phyloP scores from a whole-genome alignment of 2,797 vertebrate species.

The Paramormyrops hopkinsi region DNA sequence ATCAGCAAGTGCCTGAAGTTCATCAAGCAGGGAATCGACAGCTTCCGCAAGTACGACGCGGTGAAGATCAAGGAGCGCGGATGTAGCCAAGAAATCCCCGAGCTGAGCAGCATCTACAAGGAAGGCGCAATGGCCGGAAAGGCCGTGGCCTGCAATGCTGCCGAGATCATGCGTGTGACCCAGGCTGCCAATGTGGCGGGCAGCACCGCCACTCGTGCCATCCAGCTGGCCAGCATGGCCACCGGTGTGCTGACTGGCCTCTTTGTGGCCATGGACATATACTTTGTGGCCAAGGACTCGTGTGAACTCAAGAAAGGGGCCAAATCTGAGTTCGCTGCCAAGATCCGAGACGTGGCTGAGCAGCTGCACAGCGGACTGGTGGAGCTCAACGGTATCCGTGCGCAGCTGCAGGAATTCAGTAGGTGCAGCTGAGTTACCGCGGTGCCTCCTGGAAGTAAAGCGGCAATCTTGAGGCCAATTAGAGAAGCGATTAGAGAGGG shows the following conservation, averaged over 20 bases:
- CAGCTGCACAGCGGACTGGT: slow-evolving; percentile 61
- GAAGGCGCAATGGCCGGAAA: slow-evolving; percentile 67
- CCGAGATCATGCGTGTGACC: slow-evolving; percentile 67
- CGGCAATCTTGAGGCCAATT: neutral
- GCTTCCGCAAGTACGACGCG: slow-evolving; percentile 58
- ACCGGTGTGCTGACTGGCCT: slow-evolving; percentile 61
- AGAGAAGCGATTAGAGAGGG: neutral
- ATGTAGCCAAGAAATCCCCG: slow-evolving; percentile 59
- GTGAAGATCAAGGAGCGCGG: slow-evolving; percentile 56
- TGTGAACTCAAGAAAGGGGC: slow-evolving; percentile 66
- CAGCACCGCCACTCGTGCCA: slow-evolving; percentile 62
- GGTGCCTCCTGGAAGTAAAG: neutral
- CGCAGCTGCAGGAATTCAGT: slow-evolving; percentile 55
- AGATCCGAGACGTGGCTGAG: slow-evolving; percentile 59
- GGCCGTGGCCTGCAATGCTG: slow-evolving; percentile 61
- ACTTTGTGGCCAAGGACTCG: slow-evolving; percentile 69
- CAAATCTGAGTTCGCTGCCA: slow-evolving; percentile 64
- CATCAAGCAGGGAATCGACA: slow-evolving; percentile 67
- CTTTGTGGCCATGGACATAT: slow-evolving; percentile 68
- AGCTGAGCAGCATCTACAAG: slow-evolving; percentile 55
- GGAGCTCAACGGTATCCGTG: slow-evolving; percentile 60
- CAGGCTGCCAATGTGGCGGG: slow-evolving; percentile 65
- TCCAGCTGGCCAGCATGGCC: slow-evolving; percentile 66
- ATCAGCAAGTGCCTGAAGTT: slow-evolving; percentile 64
- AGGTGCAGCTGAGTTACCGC: neutral